Percentiles rank a stretch among this genome's conserved stretches.
These are phyloP conservation scores for Istiophorus platypterus DNA, from an alignment of 2,113 vertebrate species.

Conservation along the genomic window DNA sequence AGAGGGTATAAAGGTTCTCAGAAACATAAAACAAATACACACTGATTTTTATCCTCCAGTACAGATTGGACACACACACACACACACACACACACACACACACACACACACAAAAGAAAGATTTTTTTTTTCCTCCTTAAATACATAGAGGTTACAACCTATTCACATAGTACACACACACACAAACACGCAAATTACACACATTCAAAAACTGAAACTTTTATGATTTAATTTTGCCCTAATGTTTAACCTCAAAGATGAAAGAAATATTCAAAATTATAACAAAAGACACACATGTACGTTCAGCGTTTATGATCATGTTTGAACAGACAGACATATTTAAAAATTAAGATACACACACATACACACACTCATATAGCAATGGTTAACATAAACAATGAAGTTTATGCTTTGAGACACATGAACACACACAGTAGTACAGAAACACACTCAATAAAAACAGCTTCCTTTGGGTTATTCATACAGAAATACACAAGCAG, in stretches of 20 bases:
- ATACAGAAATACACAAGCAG: constrained; percentile 38
- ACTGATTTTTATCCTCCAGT: neutral
- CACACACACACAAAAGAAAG: neutral
- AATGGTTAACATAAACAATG: neutral
- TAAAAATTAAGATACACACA: neutral
- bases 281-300: no score
- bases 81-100: neutral
- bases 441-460: constrained; percentile 21
- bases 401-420: neutral
- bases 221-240: neutral
- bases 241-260: neutral
- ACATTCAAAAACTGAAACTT: neutral
- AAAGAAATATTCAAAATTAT: no score
- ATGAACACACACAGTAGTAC: neutral
- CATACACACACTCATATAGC: neutral
- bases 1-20: neutral
- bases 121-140: neutral
- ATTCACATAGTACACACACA: neutral
- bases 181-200: neutral
- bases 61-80: neutral
- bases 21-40: no score
- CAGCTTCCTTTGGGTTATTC: neutral
- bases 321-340: neutral
- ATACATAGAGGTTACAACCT: neutral
- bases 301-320: no score